Evolutionary conservation across 2,113 vertebrate genomes (phyloP).

Genomic region (Heliornis fulica): DNA sequence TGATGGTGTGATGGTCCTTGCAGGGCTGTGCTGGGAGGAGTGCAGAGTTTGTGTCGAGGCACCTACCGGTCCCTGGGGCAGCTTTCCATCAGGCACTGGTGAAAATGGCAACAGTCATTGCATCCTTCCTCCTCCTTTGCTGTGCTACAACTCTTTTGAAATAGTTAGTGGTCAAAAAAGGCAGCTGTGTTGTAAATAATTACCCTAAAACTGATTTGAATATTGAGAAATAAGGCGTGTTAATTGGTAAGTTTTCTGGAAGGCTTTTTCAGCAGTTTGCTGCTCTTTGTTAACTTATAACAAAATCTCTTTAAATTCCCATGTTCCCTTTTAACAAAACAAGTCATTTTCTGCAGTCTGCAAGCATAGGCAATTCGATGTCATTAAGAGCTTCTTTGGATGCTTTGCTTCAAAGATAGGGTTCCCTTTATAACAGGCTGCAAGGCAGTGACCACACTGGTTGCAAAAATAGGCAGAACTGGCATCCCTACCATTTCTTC

Average conservation of each 20-base stretch:
- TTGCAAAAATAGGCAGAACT: background rate
- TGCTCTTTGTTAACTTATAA: background rate
- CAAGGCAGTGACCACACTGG: background rate
- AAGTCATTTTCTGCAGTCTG: background rate
- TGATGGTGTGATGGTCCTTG: accelerated
- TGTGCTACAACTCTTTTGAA: background rate
- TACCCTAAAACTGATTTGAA: background rate
- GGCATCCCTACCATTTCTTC: background rate
- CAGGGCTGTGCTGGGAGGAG: background rate
- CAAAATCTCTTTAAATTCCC: background rate
- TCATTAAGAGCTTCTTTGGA: background rate
- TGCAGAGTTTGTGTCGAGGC: accelerated
- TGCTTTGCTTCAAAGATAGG: background rate
- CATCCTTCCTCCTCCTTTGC: background rate
- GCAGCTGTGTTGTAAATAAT: background rate
- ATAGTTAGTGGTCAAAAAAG: background rate
- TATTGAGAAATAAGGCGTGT: background rate
- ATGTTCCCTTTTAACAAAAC: background rate
- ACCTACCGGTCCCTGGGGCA: background rate
- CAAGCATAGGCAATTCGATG: background rate
- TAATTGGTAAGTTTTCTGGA: background rate
- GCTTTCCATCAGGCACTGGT: background rate
- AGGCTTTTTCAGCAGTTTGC: background rate
- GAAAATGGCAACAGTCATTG: background rate
- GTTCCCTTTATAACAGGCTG: background rate